Evolutionary conservation across 2,113 vertebrate genomes (phyloP).

Genomic region (Salvelinus sp.): DNA sequence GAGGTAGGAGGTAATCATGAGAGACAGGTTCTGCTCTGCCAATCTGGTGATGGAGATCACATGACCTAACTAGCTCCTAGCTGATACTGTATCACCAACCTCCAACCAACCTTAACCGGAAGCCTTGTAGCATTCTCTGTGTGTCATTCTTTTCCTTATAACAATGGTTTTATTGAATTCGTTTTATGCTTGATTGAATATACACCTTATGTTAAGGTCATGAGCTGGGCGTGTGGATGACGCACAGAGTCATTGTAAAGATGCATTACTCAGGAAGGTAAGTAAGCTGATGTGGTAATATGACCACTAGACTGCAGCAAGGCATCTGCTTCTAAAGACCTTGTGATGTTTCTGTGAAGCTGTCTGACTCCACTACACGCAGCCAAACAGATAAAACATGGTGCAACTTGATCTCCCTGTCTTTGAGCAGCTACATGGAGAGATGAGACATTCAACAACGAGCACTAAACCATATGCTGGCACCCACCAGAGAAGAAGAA

Average conservation of each 20-base stretch:
- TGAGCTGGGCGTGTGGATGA: too few relatives aligned
- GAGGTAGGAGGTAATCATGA: constrained; percentile 51
- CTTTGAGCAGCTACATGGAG: constrained; percentile 43
- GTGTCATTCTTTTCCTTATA: not conserved
- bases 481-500: constrained; percentile 53
- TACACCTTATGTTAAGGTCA: too few relatives aligned
- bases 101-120: not conserved
- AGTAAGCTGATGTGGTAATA: not conserved
- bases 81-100: not conserved
- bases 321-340: constrained; percentile 13
- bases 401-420: constrained; percentile 33
- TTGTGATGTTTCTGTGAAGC: constrained; percentile 6
- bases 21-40: constrained; percentile 48
- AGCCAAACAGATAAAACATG: constrained; percentile 29
- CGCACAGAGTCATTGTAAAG: not conserved
- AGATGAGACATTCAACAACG: constrained; percentile 45
- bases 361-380: constrained; percentile 22
- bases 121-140: not conserved
- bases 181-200: too few relatives aligned
- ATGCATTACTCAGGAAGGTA: not conserved
- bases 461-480: constrained; percentile 53
- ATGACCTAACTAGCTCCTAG: not conserved
- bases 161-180: too few relatives aligned
- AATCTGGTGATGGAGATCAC: constrained; percentile 49
- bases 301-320: constrained; percentile 11